Base-by-base conservation (phyloP, 2,113 vertebrate species). In the Ranitomeya imitator region DNA sequence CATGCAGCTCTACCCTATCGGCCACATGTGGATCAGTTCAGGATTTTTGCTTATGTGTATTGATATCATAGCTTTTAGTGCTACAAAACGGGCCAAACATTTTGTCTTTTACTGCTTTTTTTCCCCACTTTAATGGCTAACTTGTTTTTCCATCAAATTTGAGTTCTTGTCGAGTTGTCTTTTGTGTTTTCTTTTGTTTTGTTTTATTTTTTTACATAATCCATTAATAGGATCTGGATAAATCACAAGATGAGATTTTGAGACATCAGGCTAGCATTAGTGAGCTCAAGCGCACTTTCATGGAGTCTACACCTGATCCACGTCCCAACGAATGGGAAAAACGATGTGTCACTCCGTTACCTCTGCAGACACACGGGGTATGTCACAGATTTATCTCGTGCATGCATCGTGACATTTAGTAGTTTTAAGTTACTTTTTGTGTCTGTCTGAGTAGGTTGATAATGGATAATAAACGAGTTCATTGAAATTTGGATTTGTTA, bases 201-300 rank as follows among this genome's bases (percentile, higher is more conserved):
- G 3, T 23, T 91, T 91, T 94, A 6, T 65, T 94, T 90, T 91
- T 94, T 94, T 90, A 92, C 89, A 0, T 94, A 91, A 90, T 61
- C 90, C 90, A 91, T 93, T 95, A 94, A 93, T 95, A 99, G 98
- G 98, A 98, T 93, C 96, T 98, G 95, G 97, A 99, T 98, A 99
- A 98, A 96, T 97, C 97, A 94, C 98, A 99, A 95, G 98, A 99
- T 45, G 97, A 98, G 93, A 96, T 99, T 93, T 96, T 99, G 97
- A 99, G 96, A 96, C 98, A 99, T 94, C 98, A 99, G 96, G 98
- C 98, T 99, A 99, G 98, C 96, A 96, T 99, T 98, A 99, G 97
- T 96, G 97, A 99, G 95, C 97, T 99, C 94, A 99, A 99, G 95
- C 98, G 98, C 95, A 98, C 95, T 96, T 99, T 99, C 97, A 99